phyloP scores from a whole-genome alignment of 2,888 invertebrate genomes.

The Drosophila gaucha region DNA sequence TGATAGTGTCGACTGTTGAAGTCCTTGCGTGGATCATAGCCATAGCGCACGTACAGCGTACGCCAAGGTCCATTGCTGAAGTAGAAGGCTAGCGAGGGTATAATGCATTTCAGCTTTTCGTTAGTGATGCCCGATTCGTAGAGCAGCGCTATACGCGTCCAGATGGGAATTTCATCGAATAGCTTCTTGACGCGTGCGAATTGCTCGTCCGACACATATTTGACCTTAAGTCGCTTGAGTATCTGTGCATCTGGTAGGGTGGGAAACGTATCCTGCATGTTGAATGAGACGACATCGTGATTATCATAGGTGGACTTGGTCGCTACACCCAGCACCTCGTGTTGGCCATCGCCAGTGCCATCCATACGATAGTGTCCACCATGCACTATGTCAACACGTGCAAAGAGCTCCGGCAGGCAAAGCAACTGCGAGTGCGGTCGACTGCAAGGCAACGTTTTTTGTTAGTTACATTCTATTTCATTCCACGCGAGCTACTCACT shows the following conservation, averaged over 20 bases:
- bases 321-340: conserved; percentile 85
- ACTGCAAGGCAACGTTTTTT: conserved; percentile 29
- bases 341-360: conserved; percentile 84
- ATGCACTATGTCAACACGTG: conserved; percentile 89
- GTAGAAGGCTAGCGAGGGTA: conserved; percentile 94
- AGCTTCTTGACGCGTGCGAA: conserved; percentile 86
- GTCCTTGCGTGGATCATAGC: conserved; percentile 95
- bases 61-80: conserved; percentile 97
- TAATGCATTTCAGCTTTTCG: conserved; percentile 89
- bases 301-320: conserved; percentile 86
- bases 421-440: conserved; percentile 86
- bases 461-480: background rate
- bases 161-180: conserved; percentile 95
- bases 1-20: conserved; percentile 93
- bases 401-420: conserved; percentile 91
- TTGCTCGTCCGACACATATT: conserved; percentile 85
- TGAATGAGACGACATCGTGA: conserved; percentile 88
- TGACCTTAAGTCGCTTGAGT: conserved; percentile 86
- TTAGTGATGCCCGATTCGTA: conserved; percentile 87
- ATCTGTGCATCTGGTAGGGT: conserved; percentile 87
- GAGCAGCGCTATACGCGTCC: conserved; percentile 92
- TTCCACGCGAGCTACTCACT: conserved; percentile 41
- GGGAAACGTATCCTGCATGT: conserved; percentile 87
- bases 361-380: conserved; percentile 81
- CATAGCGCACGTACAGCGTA: conserved; percentile 94